Percentiles rank a stretch among this genome's conserved stretches.
phyloP scores from a whole-genome alignment of 2,113 vertebrate genomes.

The Anarrhichthys ocellatus region DNA sequence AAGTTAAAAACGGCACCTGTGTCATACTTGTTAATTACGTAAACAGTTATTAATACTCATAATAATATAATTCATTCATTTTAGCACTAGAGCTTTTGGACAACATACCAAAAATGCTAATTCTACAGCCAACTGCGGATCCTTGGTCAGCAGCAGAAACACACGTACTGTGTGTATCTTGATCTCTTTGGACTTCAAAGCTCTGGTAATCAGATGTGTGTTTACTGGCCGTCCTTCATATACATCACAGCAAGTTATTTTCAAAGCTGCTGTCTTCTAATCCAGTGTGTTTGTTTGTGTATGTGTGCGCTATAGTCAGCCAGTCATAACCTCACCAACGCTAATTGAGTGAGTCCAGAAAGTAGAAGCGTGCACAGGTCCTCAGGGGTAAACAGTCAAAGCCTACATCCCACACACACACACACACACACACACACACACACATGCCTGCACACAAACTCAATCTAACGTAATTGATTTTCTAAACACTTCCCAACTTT shows the following conservation, averaged over 20 bases:
- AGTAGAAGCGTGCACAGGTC: conserved; percentile 66
- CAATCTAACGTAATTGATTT: conserved; percentile 66
- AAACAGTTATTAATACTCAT: background rate
- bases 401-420: conserved; percentile 43
- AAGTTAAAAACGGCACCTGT: background rate
- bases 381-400: conserved; percentile 72
- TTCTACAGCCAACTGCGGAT: conserved; percentile 15
- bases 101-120: background rate
- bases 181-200: conserved; percentile 50
- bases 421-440: conserved; percentile 32
- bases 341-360: conserved; percentile 70
- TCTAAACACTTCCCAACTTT: conserved; percentile 59
- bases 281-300: conserved; percentile 11
- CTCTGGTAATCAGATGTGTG: conserved; percentile 45
- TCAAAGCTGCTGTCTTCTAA: conserved; percentile 45
- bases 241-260: conserved; percentile 54
- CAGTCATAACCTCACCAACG: conserved; percentile 60
- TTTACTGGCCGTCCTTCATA: conserved; percentile 62
- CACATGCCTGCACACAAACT: conserved; percentile 25
- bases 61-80: background rate
- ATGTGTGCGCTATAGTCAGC: conserved; percentile 15
- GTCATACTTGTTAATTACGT: background rate
- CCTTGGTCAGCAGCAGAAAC: conserved; percentile 3
- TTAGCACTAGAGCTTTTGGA: background rate
- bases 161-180: conserved; percentile 3